Conservation (phyloP, 2,888 invertebrate genomes). For the Linnaemya vulpina region DNA sequence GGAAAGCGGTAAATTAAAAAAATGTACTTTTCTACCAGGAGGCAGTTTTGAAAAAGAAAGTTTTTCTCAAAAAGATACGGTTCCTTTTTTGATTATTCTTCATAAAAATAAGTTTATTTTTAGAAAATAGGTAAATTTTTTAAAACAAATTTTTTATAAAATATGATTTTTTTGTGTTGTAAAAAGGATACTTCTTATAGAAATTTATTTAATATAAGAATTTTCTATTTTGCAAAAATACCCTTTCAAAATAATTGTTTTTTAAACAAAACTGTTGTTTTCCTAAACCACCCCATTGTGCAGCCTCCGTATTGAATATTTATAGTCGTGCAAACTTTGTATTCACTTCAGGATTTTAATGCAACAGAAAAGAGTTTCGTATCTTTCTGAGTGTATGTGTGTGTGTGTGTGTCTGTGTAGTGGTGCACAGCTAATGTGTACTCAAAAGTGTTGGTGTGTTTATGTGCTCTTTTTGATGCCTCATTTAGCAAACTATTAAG, state of each 20-base stretch:
- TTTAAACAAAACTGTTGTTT: no score
- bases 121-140: background rate
- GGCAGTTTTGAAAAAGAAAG: background rate
- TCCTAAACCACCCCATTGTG: background rate
- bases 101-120: background rate
- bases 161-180: no score
- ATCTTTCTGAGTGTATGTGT: background rate
- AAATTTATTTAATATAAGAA: no score
- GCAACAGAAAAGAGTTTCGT: background rate
- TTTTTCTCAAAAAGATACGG: background rate
- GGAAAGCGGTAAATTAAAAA: background rate
- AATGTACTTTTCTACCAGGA: background rate
- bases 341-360: background rate
- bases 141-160: no score
- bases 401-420: no score
- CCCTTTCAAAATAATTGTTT: background rate
- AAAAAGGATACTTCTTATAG: no score
- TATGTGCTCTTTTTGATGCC: background rate
- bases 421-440: background rate
- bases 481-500: conserved; percentile 32
- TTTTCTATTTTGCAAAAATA: no score
- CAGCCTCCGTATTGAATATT: background rate
- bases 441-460: background rate
- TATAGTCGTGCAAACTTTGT: background rate
- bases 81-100: background rate